Evolutionary conservation across 1,140 invertebrate species (phyloP).

Genomic region (Scaptomyza hsui): DNA sequence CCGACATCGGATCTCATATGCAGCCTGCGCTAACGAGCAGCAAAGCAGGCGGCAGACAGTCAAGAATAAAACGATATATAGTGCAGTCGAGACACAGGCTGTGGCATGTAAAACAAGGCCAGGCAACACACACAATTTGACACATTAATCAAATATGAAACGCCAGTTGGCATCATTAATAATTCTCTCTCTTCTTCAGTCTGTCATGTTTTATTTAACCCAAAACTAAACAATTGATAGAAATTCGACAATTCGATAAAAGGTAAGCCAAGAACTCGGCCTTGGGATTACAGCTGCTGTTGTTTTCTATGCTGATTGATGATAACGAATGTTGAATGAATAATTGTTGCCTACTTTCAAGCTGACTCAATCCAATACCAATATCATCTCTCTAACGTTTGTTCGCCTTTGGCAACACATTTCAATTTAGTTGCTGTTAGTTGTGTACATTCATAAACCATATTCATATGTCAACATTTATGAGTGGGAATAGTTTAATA

Average conservation of each 20-base stretch:
- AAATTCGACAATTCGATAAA: constrained; percentile 11
- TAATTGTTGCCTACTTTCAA: constrained; percentile 22
- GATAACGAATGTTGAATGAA: constrained; percentile 16
- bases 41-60: not conserved
- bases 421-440: constrained; percentile 20
- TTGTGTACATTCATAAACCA: constrained; percentile 1
- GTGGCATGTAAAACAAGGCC: constrained; percentile 4
- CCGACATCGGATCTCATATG: constrained; percentile 27
- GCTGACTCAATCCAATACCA: not conserved
- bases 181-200: constrained; percentile 4
- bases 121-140: not conserved
- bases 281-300: not conserved
- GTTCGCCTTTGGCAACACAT: constrained; percentile 5
- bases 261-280: not conserved
- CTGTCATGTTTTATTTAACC: constrained; percentile 51
- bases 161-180: constrained; percentile 46
- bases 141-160: constrained; percentile 45
- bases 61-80: constrained; percentile 1
- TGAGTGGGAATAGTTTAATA: not conserved
- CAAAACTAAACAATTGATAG: constrained; percentile 46
- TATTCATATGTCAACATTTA: not conserved
- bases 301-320: constrained; percentile 33
- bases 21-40: constrained; percentile 29
- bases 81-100: constrained; percentile 5
- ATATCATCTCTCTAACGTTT: constrained; percentile 8